Base-by-base conservation (phyloP, 1,140 invertebrate genomes). In the Drosophila rufa region DNA sequence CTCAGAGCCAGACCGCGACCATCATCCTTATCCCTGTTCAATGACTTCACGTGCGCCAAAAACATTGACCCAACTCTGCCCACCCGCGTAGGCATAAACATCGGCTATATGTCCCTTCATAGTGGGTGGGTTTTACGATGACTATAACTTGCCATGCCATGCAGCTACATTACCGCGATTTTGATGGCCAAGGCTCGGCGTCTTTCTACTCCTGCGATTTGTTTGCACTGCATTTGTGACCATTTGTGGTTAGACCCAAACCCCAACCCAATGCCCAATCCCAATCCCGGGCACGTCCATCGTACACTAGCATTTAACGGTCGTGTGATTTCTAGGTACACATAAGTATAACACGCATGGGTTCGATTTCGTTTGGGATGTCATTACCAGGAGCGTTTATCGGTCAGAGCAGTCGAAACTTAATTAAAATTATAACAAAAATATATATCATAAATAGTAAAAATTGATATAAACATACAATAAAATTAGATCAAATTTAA, bases 161-260 rank as follows among this genome's bases (percentile, higher is more conserved):
- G 55, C 68, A 70, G 47, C 61, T 42, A 76, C 68, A 78, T 73
- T 74, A 62, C 79, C 57, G 36, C 45, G 25, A 33, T 61, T 82
- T 83, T 83, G 71, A 89, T 78, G 71, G 76, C 83, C 80, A 87
- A 76, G 71, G 80, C 47, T 77, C 51, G 76, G 56, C 51, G 50
- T 45, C 45, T 61, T 43, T 71, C 58, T 30, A 69, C 76, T 61
- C 50, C 62, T 5, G 60, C 71, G 60, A 77, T 74, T 82, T 87
- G 84, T 87, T 83, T 87, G 84, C 80, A 80, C 66, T 89, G 76
- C 80, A 89, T 80, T 87, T 80, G 77, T 64, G 42, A 64, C 53
- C 51, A 83, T 80, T 87, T 80, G 77, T 64, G 42, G 67, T 47
- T 48, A 19, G 50, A 33, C 25, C 40, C 38, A 25, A 59, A 36